Percentiles rank a stretch among this genome's conserved stretches.
phyloP scores from a whole-genome alignment of 2,113 vertebrate genomes.

The Melospiza melodia region DNA sequence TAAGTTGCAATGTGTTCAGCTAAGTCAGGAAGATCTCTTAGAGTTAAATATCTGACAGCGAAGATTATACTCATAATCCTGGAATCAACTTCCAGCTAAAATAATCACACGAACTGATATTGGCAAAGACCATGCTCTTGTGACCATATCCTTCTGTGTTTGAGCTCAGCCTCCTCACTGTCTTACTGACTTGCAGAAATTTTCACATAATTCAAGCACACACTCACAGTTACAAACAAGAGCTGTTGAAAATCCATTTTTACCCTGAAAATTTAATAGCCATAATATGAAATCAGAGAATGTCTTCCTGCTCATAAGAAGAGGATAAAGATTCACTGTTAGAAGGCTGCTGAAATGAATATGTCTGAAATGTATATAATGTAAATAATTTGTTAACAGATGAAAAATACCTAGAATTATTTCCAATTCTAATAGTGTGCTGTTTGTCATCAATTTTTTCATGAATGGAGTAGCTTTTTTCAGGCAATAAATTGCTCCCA shows the following conservation, averaged over 20 bases:
- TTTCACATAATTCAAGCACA: background rate
- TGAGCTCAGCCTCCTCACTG: background rate
- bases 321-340: accelerated
- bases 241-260: background rate
- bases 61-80: background rate
- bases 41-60: background rate
- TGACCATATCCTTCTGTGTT: accelerated
- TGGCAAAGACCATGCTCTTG: accelerated
- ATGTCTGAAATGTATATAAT: background rate
- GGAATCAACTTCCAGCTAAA: background rate
- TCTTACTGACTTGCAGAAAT: background rate
- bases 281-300: background rate
- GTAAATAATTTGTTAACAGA: background rate
- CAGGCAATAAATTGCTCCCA: background rate
- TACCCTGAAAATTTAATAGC: background rate
- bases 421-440: background rate
- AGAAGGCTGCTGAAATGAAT: background rate
- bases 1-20: background rate
- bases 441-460: background rate
- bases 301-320: background rate
- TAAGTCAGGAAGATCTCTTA: background rate
- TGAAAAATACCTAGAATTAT: background rate
- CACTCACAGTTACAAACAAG: background rate
- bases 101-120: background rate
- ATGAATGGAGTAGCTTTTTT: background rate